These are phyloP conservation scores for Trogon melanurus DNA, from an alignment of 2,113 vertebrate species.

Conservation along the genomic window DNA sequence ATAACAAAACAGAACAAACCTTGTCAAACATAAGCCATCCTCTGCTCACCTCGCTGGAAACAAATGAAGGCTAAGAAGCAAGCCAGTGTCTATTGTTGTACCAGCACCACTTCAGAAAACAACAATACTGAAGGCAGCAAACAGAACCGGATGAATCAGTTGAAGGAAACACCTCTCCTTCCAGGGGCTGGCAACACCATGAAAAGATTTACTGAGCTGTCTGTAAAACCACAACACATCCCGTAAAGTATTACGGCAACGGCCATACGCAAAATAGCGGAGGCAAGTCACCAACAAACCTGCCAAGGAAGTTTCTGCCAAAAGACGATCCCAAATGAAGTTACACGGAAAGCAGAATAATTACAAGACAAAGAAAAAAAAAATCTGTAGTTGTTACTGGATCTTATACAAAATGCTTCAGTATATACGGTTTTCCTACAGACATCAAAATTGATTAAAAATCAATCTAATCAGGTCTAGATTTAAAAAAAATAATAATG, in stretches of 20 bases:
- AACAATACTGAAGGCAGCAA: neutral
- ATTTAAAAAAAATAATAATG: neutral
- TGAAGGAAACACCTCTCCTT: neutral
- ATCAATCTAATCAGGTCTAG: neutral
- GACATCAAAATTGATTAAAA: neutral
- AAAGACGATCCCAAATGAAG: neutral
- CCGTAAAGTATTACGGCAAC: neutral
- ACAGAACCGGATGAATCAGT: neutral
- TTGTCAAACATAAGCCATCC: neutral
- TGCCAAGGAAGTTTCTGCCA: neutral
- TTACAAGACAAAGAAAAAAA: neutral
- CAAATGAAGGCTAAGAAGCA: neutral
- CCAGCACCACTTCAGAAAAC: neutral
- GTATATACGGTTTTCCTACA: neutral
- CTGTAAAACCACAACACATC: neutral
- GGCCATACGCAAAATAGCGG: neutral
- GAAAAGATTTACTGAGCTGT: neutral
- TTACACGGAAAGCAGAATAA: neutral
- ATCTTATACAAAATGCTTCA: neutral
- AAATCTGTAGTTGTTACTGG: neutral
- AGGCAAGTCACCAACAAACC: neutral
- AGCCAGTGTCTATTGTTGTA: neutral
- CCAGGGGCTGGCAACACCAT: neutral
- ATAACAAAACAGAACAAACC: neutral
- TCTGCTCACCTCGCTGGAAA: neutral